Conservation (phyloP, 2,113 vertebrate species). For the Nansenia antarctica region DNA sequence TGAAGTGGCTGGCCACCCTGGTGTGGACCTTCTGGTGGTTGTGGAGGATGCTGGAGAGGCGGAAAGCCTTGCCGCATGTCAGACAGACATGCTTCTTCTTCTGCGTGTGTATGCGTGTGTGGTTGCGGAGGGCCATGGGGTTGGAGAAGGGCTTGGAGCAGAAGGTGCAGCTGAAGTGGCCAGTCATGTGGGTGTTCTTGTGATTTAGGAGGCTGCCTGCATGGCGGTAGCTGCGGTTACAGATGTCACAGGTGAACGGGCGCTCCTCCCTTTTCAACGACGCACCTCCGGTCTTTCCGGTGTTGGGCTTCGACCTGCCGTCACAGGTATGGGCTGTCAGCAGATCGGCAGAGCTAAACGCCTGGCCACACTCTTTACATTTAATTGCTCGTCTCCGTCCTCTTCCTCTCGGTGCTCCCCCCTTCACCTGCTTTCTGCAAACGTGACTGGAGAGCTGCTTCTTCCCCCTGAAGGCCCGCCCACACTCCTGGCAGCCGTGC, state of each 20-base stretch:
- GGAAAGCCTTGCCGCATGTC: constrained; percentile 81
- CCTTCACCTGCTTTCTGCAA: constrained; percentile 55
- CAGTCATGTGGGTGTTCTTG: constrained; percentile 78
- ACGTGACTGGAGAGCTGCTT: constrained; percentile 80
- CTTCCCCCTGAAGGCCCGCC: constrained; percentile 82
- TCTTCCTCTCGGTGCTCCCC: constrained; percentile 29
- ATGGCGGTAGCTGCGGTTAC: constrained; percentile 76
- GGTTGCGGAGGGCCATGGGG: constrained; percentile 78
- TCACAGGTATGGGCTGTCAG: constrained; percentile 60
- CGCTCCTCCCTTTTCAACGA: constrained; percentile 61
- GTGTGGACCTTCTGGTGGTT: constrained; percentile 79
- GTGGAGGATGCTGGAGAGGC: constrained; percentile 76
- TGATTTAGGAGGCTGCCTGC: constrained; percentile 78
- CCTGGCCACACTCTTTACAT: constrained; percentile 63
- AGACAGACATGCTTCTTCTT: constrained; percentile 76
- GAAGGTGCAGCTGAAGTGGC: constrained; percentile 74
- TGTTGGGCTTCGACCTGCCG: constrained; percentile 9
- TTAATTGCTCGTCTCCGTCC: constrained; percentile 44
- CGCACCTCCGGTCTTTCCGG: neutral
- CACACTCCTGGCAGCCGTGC: constrained; percentile 79
- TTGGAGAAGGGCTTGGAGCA: constrained; percentile 80
- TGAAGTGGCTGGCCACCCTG: constrained; percentile 67
- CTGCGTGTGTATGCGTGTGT: constrained; percentile 77
- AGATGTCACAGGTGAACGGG: constrained; percentile 75
- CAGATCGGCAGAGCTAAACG: constrained; percentile 57